These are phyloP conservation scores for Prosopocoilus inquinatus DNA, from an alignment of 2,888 invertebrate genomes.

Conservation along the genomic window DNA sequence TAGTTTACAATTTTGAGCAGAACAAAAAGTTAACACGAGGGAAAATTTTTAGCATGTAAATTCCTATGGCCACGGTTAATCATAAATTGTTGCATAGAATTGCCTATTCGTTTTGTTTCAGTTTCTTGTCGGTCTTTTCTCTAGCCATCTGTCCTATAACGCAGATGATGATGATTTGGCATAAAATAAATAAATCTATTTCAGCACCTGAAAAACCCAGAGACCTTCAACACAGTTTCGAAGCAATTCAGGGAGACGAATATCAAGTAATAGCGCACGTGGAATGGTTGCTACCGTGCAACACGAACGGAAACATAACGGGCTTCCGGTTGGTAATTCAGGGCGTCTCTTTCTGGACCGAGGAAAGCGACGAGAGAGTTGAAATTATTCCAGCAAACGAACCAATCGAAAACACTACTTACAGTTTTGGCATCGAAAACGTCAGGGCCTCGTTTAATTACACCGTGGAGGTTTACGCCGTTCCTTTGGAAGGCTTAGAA, in stretches of 20 bases:
- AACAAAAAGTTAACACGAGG: too few relatives aligned
- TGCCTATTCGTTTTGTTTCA: too few relatives aligned
- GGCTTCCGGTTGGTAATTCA: slow-evolving; percentile 18
- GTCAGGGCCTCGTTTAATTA: slow-evolving; percentile 20
- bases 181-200: too few relatives aligned
- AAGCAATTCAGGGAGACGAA: neutral
- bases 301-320: slow-evolving; percentile 31
- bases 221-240: slow-evolving; percentile 15
- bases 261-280: slow-evolving; percentile 21
- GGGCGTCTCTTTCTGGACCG: neutral
- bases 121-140: too few relatives aligned
- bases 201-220: slow-evolving; percentile 24
- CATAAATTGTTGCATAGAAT: too few relatives aligned
- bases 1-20: too few relatives aligned
- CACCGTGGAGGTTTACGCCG: slow-evolving; percentile 7
- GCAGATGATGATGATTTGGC: too few relatives aligned
- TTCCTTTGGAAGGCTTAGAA: neutral
- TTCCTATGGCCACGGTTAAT: too few relatives aligned
- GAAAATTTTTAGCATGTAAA: too few relatives aligned
- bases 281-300: slow-evolving; percentile 32
- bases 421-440: slow-evolving; percentile 7
- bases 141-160: too few relatives aligned
- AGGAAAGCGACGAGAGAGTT: slow-evolving; percentile 2
- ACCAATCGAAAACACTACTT: slow-evolving; percentile 3
- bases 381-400: slow-evolving; percentile 1